These are phyloP conservation scores for Tyrophagus putrescentiae DNA, from an alignment of 1,140 invertebrate species.

Conservation along the genomic window DNA sequence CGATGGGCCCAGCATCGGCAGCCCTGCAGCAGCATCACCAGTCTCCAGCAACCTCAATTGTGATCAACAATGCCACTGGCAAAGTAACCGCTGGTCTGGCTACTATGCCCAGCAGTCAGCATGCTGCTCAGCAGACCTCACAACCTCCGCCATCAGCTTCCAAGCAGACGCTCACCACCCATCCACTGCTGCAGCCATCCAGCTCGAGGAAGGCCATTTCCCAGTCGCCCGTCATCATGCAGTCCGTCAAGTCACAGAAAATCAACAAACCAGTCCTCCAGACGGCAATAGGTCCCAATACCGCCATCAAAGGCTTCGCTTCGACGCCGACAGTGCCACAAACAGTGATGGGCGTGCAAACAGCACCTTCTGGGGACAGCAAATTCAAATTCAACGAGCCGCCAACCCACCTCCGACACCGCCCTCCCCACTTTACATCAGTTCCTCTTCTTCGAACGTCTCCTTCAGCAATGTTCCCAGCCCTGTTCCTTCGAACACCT, in stretches of 20 bases:
- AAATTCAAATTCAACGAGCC: no score
- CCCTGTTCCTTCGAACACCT: background rate
- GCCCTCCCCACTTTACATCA: conserved; percentile 21
- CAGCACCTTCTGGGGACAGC: conserved; percentile 15
- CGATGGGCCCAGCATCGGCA: no score
- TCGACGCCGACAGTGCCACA: background rate
- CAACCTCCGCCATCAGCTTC: no score
- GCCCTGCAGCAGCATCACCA: no score
- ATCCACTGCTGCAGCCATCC: conserved; percentile 35
- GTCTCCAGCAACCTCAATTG: no score
- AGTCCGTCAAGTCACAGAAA: conserved; percentile 82
- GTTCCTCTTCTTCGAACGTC: background rate
- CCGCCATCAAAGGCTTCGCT: conserved; percentile 39
- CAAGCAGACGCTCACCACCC: no score
- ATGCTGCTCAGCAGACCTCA: no score
- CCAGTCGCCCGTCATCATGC: conserved; percentile 69
- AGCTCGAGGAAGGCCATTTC: conserved; percentile 45
- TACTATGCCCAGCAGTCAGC: no score
- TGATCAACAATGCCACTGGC: no score
- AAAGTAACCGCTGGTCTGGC: no score
- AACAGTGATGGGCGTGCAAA: background rate
- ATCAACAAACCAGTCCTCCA: conserved; percentile 70
- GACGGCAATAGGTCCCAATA: conserved; percentile 74
- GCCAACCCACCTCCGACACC: conserved; percentile 8
- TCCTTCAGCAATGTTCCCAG: background rate